Evolutionary conservation across 2,888 invertebrate species (phyloP), one percentile per base, ranked within the genome.

Genomic region (Campoplex nolae): DNA sequence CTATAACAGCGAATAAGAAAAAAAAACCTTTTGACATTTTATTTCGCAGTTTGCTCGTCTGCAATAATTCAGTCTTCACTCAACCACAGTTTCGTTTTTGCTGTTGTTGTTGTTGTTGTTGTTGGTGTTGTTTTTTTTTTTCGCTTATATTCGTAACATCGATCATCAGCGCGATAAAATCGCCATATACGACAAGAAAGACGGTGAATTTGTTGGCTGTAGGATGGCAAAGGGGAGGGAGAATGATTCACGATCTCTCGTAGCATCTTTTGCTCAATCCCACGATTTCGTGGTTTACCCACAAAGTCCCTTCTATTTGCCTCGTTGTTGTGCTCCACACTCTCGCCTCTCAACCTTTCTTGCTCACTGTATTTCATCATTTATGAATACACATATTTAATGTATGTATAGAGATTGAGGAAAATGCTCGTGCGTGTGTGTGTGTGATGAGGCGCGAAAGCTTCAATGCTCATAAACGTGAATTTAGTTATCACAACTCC

Each of bases 401-500:
- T 16, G 58, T 3, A 56, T 3, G 4, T 9, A 23, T 7, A 23
- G 23, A 38, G 38, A 38, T 38, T 1, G 38, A 38, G 38, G 38
- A 38, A 38, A 0, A 38, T 38, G 23, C 0, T 23, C 23, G 23
- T 23, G 23, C 0, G 38, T 38, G 38, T 6, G 38, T 23, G 68
- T 68, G 67, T 62, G 51, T 62, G 71, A 35, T 56, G 67, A 77
- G 83, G 85, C 80, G 85, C 80, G 87, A 87, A 80, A 89, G 88
- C 88, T 62, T 88, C 87, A 77, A 83, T 84, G 85, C 84, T 85
- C 88, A 90, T 90, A 90, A 90, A 89, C 88, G 92, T 90, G 93
- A 93, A 92, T 93, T 93, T 92, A 93, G 92, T 93, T 93, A 91
- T 92, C 92, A 89, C 90, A 90, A 88, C 86, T 89, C 88, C 86